These are phyloP conservation scores for Aspidiotus destructor DNA, from an alignment of 2,888 invertebrate species.

Conservation along the genomic window DNA sequence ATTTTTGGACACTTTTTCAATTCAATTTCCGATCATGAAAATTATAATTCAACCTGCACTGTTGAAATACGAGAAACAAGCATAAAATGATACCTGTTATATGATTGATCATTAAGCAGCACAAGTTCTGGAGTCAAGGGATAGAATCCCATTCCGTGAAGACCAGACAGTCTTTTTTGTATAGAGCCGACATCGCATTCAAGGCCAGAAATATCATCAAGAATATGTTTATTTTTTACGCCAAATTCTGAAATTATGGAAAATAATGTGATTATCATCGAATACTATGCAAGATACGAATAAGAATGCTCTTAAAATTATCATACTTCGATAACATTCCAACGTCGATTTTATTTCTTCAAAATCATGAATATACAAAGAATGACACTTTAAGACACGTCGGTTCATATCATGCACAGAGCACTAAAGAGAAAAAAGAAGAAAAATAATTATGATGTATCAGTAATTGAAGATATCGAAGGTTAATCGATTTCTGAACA, in stretches of 20 bases:
- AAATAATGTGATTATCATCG: background rate
- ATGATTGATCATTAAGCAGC: background rate
- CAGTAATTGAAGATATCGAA: background rate
- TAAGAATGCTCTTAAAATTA: too few relatives aligned
- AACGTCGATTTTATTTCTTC: background rate
- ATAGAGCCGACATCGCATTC: too few relatives aligned
- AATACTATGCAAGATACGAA: too few relatives aligned
- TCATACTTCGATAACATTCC: too few relatives aligned
- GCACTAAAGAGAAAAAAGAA: background rate
- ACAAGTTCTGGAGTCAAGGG: conserved; percentile 3
- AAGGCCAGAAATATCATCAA: background rate
- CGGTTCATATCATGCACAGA: background rate
- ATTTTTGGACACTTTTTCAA: too few relatives aligned
- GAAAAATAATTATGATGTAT: too few relatives aligned
- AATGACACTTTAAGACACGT: background rate
- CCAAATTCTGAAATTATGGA: background rate
- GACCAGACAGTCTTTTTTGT: too few relatives aligned
- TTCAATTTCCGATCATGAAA: too few relatives aligned
- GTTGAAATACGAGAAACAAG: too few relatives aligned
- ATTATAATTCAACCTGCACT: too few relatives aligned
- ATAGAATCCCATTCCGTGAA: background rate
- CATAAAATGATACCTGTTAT: too few relatives aligned
- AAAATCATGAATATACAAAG: background rate
- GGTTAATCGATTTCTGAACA: background rate
- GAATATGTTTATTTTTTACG: background rate